A percentile compares a stretch with the other conserved stretches of the same genome.
Evolutionary conservation across 2,888 invertebrate species (phyloP).

Genomic region (Tiliacea aurago): DNA sequence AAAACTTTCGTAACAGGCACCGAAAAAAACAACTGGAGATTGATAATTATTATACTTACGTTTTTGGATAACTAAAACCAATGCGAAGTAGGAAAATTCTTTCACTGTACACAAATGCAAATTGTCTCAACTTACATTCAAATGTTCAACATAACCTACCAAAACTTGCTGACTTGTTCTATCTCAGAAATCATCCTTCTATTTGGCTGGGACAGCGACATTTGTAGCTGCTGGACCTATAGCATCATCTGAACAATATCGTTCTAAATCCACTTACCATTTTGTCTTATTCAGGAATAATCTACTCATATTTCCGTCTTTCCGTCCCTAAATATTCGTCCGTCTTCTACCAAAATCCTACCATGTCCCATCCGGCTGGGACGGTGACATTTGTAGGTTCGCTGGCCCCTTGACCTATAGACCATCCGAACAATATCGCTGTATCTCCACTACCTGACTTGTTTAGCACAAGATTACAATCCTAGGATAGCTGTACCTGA

Average conservation of each 20-base stretch:
- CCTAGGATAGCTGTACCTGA: slow-evolving; percentile 37
- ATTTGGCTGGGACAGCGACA: too few species aligned
- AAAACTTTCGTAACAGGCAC: too few species aligned
- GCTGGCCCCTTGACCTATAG: slow-evolving; percentile 77
- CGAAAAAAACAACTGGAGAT: too few species aligned
- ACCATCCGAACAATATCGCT: slow-evolving; percentile 54
- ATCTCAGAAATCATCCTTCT: too few species aligned
- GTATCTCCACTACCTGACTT: slow-evolving; percentile 56
- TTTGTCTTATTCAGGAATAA: neutral
- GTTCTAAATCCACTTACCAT: slow-evolving; percentile 15
- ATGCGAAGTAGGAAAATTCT: too few species aligned
- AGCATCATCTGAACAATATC: slow-evolving; percentile 41
- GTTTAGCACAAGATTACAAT: slow-evolving; percentile 57
- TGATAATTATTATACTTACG: too few species aligned
- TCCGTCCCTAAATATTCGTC: neutral
- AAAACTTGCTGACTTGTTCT: too few species aligned
- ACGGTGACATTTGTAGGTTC: slow-evolving; percentile 66
- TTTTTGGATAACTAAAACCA: too few species aligned
- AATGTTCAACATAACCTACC: too few species aligned
- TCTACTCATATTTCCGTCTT: neutral
- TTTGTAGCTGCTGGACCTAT: slow-evolving; percentile 73
- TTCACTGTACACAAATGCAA: too few species aligned
- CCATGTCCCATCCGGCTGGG: slow-evolving; percentile 50
- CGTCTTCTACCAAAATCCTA: neutral
- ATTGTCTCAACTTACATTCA: too few species aligned